phyloP scores from a whole-genome alignment of 2,797 vertebrate species.

The Hemibagrus guttatus region DNA sequence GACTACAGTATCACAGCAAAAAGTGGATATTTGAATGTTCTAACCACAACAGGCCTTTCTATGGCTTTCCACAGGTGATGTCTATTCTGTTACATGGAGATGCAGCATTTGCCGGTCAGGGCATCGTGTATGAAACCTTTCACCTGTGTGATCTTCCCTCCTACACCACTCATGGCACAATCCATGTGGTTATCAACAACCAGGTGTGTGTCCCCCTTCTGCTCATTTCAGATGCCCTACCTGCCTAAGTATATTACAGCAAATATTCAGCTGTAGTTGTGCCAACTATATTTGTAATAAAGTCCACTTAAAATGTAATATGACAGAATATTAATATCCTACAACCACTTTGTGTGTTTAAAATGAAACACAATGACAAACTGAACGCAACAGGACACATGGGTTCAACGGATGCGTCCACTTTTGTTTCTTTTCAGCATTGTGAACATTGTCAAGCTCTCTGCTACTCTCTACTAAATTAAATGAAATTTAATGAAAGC shows the following conservation, averaged over 20 bases:
- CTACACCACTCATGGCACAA: constrained; percentile 85
- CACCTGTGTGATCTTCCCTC: constrained; percentile 86
- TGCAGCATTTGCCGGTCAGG: constrained; percentile 86
- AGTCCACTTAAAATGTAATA: not conserved
- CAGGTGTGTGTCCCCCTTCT: constrained; percentile 71
- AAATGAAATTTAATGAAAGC: too few species aligned
- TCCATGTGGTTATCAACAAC: constrained; percentile 89
- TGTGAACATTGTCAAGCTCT: not conserved
- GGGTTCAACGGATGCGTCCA: not conserved
- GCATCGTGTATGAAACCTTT: constrained; percentile 87
- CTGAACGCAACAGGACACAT: not conserved
- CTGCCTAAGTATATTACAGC: not conserved
- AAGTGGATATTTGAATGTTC: not conserved
- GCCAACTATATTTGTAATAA: not conserved
- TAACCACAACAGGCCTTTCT: not conserved
- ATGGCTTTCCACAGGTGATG: constrained; percentile 77
- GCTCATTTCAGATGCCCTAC: not conserved
- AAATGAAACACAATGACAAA: not conserved
- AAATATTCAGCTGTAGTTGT: not conserved
- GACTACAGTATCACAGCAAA: not conserved
- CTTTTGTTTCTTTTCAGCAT: not conserved
- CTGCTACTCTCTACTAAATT: not conserved
- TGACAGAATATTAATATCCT: not conserved
- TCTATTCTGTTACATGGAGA: constrained; percentile 86
- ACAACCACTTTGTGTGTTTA: not conserved